Conservation (phyloP, 2,888 invertebrate genomes). For the Microplitis manilae region DNA sequence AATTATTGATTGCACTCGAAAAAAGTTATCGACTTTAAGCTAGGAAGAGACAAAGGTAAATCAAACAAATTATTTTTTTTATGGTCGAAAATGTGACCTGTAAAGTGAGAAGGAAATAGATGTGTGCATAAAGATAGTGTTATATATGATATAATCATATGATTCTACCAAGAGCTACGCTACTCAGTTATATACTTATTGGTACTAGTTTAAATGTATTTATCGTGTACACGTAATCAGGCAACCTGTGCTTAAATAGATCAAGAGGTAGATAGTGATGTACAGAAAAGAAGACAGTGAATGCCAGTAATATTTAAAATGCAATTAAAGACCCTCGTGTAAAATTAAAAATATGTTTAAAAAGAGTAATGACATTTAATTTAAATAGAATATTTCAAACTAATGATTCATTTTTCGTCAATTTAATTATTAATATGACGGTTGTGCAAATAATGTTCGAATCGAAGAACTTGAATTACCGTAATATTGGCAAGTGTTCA, state of each 20-base stretch:
- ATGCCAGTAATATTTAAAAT: conserved; percentile 29
- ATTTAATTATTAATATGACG: background rate
- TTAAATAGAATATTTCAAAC: background rate
- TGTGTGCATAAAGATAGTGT: conserved; percentile 39
- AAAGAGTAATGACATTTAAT: background rate
- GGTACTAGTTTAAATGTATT: conserved; percentile 25
- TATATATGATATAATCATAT: conserved; percentile 33
- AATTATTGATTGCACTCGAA: conserved; percentile 42
- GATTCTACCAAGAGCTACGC: conserved; percentile 35
- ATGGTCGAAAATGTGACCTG: conserved; percentile 32
- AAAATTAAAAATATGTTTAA: background rate
- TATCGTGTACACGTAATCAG: conserved; percentile 44
- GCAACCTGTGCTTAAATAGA: conserved; percentile 50
- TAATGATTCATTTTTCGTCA: background rate
- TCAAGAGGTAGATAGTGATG: conserved; percentile 20
- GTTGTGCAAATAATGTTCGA: too few relatives aligned
- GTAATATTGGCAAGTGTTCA: too few relatives aligned
- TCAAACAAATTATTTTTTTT: conserved; percentile 33
- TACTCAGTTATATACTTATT: conserved; percentile 40
- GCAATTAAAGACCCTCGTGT: conserved; percentile 15
- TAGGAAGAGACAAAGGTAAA: conserved; percentile 34
- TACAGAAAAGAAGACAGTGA: conserved; percentile 25
- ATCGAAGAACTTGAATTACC: too few relatives aligned
- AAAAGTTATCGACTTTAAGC: conserved; percentile 34
- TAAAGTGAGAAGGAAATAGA: conserved; percentile 38